Evolutionary conservation across 2,797 vertebrate species (phyloP), one percentile per base, ranked within the genome.

Genomic region (Hyperoplus immaculatus): DNA sequence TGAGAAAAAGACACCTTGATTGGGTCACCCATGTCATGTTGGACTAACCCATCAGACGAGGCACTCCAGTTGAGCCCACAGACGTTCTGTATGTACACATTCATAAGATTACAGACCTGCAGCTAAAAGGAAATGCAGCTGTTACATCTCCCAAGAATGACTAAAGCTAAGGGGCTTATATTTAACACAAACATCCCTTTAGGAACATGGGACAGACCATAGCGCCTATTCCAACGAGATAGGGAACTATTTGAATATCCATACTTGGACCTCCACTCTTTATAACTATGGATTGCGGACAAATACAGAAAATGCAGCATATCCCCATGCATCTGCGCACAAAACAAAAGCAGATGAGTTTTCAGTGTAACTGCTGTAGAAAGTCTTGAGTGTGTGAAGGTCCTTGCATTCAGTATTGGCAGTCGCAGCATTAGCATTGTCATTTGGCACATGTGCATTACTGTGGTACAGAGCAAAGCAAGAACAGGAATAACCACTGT

Each of bases 31-130:
- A 53, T 58, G 42, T 70, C 56, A 75, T 11, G 36, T 65, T 61
- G 68, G 74, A 84, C 69, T 71, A 67, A 85, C 60, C 49, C 41
- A 65, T 83, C 60, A 69, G 70, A 88, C 73, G 87, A 92, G 90
- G 94, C 94, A 94, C 94, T 94, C 92, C 77, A 87, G 72, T 91
- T 79, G 29, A 84, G 72, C 87, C 81, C 82, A 87, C 64, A 78
- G 81, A 84, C 81, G 68, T 79, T 82, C 80, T 70, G 82, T 91
- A 89, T 93, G 89, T 91, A 94, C 91, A 95, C 86, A 93, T 93
- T 93, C 91, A 91, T 84, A 85, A 87, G 78, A 86, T 91, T 81
- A 89, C 75, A 88, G 84, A 88, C 77, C 78, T 87, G 51, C 75
- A 77, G 81, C 84, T 81, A 66, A 66, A 77, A 79, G 67, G 72